Percentiles rank a stretch among this genome's conserved stretches.
Evolutionary conservation across 2,888 invertebrate species (phyloP).

Genomic region (Parnassius orleans): DNA sequence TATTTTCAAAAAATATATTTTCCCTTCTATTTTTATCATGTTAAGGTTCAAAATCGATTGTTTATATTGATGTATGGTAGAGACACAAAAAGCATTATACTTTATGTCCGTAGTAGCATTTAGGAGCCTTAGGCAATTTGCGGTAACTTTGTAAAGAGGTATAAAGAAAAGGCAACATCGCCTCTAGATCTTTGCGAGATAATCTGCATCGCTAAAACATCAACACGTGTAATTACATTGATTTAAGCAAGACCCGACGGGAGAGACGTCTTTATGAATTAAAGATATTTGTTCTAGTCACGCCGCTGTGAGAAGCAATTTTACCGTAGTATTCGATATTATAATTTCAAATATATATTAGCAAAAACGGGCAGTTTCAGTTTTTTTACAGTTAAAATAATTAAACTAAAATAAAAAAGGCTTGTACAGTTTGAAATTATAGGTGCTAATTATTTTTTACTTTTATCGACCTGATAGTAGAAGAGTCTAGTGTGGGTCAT

Average conservation of each 20-base stretch:
- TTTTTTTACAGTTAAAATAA: too few relatives aligned
- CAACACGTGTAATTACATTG: constrained; percentile 58
- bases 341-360: too few relatives aligned
- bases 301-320: constrained; percentile 7
- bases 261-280: constrained; percentile 50
- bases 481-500: too few relatives aligned
- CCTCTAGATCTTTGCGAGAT: constrained; percentile 52
- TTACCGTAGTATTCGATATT: neutral
- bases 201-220: constrained; percentile 49
- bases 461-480: too few relatives aligned
- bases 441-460: too few relatives aligned
- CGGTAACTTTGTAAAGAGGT: constrained; percentile 64
- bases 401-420: too few relatives aligned
- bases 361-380: too few relatives aligned
- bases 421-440: too few relatives aligned
- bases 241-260: constrained; percentile 51
- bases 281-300: constrained; percentile 36
- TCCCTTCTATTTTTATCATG: constrained; percentile 38
- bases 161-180: constrained; percentile 55
- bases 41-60: constrained; percentile 41
- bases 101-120: constrained; percentile 74
- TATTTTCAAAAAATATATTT: constrained; percentile 33
- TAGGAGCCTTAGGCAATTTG: constrained; percentile 71
- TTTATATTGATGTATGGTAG: constrained; percentile 37
- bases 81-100: constrained; percentile 66